A percentile compares a stretch with the other conserved stretches of the same genome.
Conservation (phyloP, 2,888 invertebrate species). For the Pterobdella sp. region DNA sequence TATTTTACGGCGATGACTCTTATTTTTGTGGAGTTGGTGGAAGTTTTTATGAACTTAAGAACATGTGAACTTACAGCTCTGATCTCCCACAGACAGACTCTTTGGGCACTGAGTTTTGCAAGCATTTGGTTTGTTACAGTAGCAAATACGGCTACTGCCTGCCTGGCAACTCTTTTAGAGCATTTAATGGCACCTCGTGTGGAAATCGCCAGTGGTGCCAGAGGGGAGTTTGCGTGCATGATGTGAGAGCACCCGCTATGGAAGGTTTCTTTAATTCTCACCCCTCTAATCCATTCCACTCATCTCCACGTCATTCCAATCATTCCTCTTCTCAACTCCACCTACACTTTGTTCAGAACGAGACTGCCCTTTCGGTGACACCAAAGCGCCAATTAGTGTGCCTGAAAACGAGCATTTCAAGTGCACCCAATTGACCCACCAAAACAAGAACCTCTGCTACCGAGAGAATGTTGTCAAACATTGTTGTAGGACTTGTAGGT, state of each 20-base stretch:
- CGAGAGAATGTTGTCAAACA: not conserved
- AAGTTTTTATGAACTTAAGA: not conserved
- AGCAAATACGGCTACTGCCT: not conserved
- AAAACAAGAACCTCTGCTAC: not conserved
- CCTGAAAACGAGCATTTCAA: not conserved
- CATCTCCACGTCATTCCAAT: no score
- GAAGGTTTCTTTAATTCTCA: no score
- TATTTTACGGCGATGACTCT: not conserved
- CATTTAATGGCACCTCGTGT: not conserved
- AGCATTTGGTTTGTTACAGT: not conserved
- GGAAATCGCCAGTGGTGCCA: not conserved
- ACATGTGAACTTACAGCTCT: not conserved
- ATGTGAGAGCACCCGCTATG: not conserved
- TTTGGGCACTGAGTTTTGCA: not conserved
- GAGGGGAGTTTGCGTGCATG: not conserved
- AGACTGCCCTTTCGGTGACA: not conserved
- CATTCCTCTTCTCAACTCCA: no score
- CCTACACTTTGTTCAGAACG: not conserved
- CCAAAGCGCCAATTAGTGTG: not conserved
- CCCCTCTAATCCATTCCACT: no score
- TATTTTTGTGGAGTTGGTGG: not conserved
- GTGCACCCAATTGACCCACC: not conserved
- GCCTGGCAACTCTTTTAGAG: not conserved
- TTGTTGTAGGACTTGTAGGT: not conserved
- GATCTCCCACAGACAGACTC: not conserved